Evolutionary conservation across 1,140 invertebrate species (phyloP), one percentile per base, ranked within the genome.

Genomic region (Aricia agestis): DNA sequence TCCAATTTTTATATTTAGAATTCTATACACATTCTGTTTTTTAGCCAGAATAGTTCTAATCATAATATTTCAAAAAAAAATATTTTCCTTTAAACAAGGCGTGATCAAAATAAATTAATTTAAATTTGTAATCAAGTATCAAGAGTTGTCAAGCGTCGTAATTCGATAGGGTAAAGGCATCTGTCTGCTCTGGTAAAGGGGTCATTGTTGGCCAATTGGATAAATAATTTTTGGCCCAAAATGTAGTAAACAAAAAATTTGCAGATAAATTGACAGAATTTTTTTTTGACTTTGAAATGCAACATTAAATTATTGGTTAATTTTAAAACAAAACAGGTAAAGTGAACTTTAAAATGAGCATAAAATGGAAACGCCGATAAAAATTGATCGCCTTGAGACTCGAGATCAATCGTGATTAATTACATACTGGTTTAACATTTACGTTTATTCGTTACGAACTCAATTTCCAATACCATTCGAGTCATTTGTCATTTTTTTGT

Each of bases 1-100:
- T 83, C 77, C 74, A 84, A 81, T 75, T 77, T 52, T 78, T 73
- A 18, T 66, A 31, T 66, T 63, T 57, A 42, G 59, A 65, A 70
- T 42, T 61, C 31, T 69, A 61, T 58, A 19, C 15, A 15, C n/a
- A 68, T 45, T 17, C 36, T 66, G 18, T 66, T 66, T 15, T 52
- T 11, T 52, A 15, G 25, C 25, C 25, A 25, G 25, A 25, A 25
- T 3, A 25, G 25, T 25, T 2, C 25, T 25, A 25, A 2, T 25
- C 25, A 25, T 25, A 25, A 25, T 25, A 25, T 25, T 25, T 25
- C 25, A 25, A 25, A 25, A 25, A 25, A 25, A 25, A 2, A 25
- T 25, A 25, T 25, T 25, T 25, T 36, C 36, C 36, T 36, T 2
- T 36, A 36, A 36, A 36, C 36, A 36, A 36, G 36, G 3, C 25